Percentiles rank a stretch among this genome's conserved stretches.
Conservation (phyloP, 2,797 vertebrate species). For the Novumbra hubbsi region DNA sequence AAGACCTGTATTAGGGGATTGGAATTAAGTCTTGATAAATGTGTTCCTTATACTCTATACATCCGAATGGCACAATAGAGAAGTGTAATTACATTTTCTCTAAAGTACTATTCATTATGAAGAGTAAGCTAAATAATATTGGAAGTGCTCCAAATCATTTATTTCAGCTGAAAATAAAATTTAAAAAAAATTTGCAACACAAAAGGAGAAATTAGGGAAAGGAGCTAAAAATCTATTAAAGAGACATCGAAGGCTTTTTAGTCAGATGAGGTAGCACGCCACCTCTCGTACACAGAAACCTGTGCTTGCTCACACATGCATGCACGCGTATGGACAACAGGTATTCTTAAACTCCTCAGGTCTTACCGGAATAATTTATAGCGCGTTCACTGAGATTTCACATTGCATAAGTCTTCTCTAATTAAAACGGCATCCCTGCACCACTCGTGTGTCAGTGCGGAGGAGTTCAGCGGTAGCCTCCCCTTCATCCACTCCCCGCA, state of each 20-base stretch:
- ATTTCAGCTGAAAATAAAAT: constrained; percentile 52
- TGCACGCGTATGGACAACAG: constrained; percentile 23
- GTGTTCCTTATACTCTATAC: constrained; percentile 32
- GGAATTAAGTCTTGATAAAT: constrained; percentile 46
- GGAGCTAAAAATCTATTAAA: constrained; percentile 71
- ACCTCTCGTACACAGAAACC: constrained; percentile 2
- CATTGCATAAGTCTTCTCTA: constrained; percentile 42
- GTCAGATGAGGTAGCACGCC: constrained; percentile 61
- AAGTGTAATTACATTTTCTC: constrained; percentile 61
- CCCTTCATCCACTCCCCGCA: constrained; percentile 26
- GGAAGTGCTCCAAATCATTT: constrained; percentile 67
- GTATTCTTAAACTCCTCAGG: constrained; percentile 30
- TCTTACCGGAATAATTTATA: constrained; percentile 53
- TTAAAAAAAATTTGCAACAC: constrained; percentile 55
- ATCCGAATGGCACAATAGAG: constrained; percentile 57
- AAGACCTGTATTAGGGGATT: no score
- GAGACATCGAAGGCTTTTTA: constrained; percentile 67
- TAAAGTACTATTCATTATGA: constrained; percentile 63
- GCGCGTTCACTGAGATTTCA: constrained; percentile 39
- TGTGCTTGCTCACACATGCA: neutral
- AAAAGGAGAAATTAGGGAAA: constrained; percentile 32
- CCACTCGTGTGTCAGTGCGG: constrained; percentile 35
- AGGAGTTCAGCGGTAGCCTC: constrained; percentile 37
- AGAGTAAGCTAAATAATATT: constrained; percentile 59
- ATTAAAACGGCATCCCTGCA: constrained; percentile 57